A percentile compares a stretch with the other conserved stretches of the same genome.
These are phyloP conservation scores for Triplophysa siluroides DNA, from an alignment of 2,113 vertebrate species.

Conservation along the genomic window DNA sequence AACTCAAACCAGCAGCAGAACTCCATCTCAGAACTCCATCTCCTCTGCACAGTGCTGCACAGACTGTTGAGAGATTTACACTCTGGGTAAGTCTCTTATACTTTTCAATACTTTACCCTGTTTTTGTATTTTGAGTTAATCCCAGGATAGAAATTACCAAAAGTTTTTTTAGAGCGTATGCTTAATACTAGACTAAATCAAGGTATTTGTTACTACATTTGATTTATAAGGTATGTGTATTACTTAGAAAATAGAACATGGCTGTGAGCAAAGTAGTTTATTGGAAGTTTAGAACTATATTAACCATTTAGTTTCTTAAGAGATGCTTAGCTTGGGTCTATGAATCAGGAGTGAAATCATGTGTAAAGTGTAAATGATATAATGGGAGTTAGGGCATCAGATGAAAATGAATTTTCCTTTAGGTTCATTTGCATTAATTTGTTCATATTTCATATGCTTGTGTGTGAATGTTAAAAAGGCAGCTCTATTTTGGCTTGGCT, in stretches of 20 bases:
- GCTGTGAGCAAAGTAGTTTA: background rate
- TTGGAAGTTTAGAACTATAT: no score
- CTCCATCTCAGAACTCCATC: slow-evolving; percentile 1
- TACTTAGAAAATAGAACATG: no score
- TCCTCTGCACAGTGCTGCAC: slow-evolving; percentile 34
- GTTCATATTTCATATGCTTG: background rate
- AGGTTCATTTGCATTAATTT: background rate
- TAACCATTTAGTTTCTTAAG: background rate
- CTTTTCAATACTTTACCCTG: background rate
- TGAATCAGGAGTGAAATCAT: background rate
- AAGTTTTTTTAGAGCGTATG: background rate
- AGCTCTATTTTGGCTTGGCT: background rate
- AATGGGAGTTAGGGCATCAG: no score
- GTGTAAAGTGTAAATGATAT: background rate
- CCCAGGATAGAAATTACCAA: background rate
- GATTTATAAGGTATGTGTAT: background rate
- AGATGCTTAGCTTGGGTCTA: background rate
- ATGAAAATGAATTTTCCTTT: background rate
- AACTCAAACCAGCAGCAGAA: slow-evolving; percentile 24
- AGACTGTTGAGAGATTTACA: slow-evolving; percentile 14
- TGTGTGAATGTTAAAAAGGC: background rate
- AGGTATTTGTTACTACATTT: background rate
- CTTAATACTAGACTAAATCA: no score
- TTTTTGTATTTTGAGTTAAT: background rate
- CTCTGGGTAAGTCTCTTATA: slow-evolving; percentile 37